Evolutionary conservation across 2,113 vertebrate genomes (phyloP).

Genomic region (Pelecanoides urinatrix): DNA sequence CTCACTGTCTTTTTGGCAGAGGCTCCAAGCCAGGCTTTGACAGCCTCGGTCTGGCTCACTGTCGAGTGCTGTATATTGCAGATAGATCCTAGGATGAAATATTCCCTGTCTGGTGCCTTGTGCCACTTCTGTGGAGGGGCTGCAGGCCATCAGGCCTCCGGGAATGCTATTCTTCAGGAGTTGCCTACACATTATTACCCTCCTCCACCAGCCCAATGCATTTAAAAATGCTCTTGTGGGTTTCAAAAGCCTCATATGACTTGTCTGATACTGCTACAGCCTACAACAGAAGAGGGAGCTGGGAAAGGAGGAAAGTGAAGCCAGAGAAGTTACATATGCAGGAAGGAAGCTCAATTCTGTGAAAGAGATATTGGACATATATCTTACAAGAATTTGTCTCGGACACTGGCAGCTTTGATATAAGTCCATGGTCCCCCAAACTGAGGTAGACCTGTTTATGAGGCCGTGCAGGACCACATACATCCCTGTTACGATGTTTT

Average conservation of each 20-base stretch:
- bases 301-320: not conserved
- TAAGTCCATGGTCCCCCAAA: not conserved
- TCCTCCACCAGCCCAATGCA: not conserved
- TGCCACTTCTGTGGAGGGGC: not conserved
- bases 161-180: not conserved
- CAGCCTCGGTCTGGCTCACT: not conserved
- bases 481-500: not conserved
- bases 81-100: not conserved
- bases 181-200: not conserved
- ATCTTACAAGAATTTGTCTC: not conserved
- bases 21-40: not conserved
- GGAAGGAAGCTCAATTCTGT: not conserved
- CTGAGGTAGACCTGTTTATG: not conserved
- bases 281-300: not conserved
- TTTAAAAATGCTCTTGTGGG: not conserved
- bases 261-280: not conserved
- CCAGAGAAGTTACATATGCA: not conserved
- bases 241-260: not conserved
- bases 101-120: not conserved
- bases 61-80: not conserved
- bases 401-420: not conserved
- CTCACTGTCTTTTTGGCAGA: not conserved
- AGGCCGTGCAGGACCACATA: not conserved
- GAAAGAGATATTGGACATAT: not conserved
- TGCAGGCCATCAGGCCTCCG: not conserved